Percentiles rank a stretch among this genome's conserved stretches.
Evolutionary conservation across 2,797 vertebrate genomes (phyloP).

Genomic region (Brachyrhaphis roseni): DNA sequence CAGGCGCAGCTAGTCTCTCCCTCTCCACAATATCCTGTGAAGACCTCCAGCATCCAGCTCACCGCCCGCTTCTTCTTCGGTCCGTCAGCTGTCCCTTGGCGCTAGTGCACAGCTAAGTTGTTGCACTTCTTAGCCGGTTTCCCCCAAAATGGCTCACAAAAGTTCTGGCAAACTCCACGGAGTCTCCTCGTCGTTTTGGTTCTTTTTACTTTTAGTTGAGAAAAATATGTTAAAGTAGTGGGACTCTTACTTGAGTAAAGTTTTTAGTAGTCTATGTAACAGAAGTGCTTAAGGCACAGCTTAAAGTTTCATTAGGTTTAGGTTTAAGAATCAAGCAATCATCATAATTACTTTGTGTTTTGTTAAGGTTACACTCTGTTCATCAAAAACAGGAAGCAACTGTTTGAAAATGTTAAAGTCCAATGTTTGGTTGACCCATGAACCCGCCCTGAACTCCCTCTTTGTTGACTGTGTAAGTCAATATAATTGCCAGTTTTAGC

Average conservation of each 20-base stretch:
- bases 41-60: too few relatives aligned
- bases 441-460: not conserved
- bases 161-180: too few relatives aligned
- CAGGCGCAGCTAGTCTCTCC: too few relatives aligned
- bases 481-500: not conserved
- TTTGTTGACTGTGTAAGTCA: not conserved
- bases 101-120: too few relatives aligned
- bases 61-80: too few relatives aligned
- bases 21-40: too few relatives aligned
- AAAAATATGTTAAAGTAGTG: not conserved
- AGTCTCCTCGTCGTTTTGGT: not conserved
- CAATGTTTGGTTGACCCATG: slow-evolving; percentile 10
- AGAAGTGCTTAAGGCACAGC: not conserved
- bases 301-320: not conserved
- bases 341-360: not conserved
- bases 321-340: not conserved
- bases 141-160: too few relatives aligned
- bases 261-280: not conserved
- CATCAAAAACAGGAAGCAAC: slow-evolving; percentile 6
- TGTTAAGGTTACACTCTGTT: not conserved
- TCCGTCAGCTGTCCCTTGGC: too few relatives aligned
- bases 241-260: not conserved
- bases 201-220: not conserved
- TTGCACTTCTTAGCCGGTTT: too few relatives aligned
- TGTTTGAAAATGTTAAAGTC: slow-evolving; percentile 4